phyloP scores from a whole-genome alignment of 2,797 vertebrate genomes.

The Clarias fuscus region DNA sequence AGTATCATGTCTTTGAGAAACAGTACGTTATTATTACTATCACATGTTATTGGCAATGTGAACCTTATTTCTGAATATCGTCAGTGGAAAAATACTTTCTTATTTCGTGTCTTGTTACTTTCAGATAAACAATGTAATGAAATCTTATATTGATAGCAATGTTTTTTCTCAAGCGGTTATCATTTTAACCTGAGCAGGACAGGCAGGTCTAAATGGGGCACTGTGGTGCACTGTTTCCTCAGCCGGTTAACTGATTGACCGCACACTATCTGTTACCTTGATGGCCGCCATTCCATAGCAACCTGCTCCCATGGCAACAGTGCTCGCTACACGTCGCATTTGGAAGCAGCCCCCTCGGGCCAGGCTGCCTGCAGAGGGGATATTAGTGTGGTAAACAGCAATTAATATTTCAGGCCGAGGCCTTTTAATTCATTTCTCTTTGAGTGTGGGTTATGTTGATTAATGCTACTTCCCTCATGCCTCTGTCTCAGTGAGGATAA shows the following conservation, averaged over 20 bases:
- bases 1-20: too few species aligned
- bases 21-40: too few species aligned
- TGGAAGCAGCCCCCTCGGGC: conserved; percentile 43
- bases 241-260: conserved; percentile 13
- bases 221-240: background rate
- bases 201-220: background rate
- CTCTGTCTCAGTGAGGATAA: conserved; percentile 44
- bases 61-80: background rate
- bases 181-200: background rate
- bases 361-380: conserved; percentile 52
- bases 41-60: background rate
- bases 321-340: conserved; percentile 39
- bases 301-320: conserved; percentile 49
- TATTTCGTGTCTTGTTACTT: background rate
- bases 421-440: conserved; percentile 67
- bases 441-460: conserved; percentile 55
- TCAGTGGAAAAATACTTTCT: background rate
- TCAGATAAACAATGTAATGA: background rate
- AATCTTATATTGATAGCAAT: too few species aligned
- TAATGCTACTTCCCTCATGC: conserved; percentile 57
- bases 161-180: background rate
- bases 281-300: conserved; percentile 39
- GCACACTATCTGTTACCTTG: conserved; percentile 34
- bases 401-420: conserved; percentile 68
- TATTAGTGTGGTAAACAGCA: conserved; percentile 66